These are phyloP conservation scores for Heliconius eleuchia DNA, from an alignment of 1,140 invertebrate species.

Conservation along the genomic window DNA sequence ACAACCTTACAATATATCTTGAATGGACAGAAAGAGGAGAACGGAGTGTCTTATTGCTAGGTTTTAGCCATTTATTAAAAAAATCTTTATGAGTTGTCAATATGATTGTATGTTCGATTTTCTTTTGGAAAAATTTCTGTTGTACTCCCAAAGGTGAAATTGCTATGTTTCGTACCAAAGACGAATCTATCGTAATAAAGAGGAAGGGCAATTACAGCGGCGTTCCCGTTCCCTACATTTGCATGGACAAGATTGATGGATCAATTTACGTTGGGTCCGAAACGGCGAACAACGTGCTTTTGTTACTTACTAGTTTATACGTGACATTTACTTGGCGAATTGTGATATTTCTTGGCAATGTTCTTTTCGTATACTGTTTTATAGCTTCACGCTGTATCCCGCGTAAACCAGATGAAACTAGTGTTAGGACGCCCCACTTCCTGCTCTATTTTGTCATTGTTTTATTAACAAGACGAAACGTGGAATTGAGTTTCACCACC, in stretches of 20 bases:
- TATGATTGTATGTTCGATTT: no score
- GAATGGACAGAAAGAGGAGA: not conserved
- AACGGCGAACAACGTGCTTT: not conserved
- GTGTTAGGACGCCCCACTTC: no score
- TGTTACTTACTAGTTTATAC: not conserved
- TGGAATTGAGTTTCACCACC: no score
- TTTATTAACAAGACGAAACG: no score
- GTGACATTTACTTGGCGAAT: not conserved
- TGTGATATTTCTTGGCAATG: not conserved
- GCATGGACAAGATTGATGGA: conserved; percentile 8
- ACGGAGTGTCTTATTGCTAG: not conserved
- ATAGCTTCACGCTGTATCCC: not conserved
- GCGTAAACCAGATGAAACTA: no score
- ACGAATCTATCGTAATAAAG: conserved; percentile 2
- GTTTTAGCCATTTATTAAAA: not conserved
- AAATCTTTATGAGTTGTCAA: no score
- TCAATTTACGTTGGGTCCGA: not conserved
- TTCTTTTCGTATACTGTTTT: not conserved
- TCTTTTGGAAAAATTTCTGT: no score
- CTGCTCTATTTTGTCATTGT: no score
- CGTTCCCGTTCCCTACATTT: not conserved
- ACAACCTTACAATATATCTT: no score
- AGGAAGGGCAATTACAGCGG: not conserved
- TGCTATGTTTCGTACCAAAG: not conserved
- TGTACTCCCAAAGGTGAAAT: not conserved